These are phyloP conservation scores for Bucorvus abyssinicus DNA, from an alignment of 2,797 vertebrate species.

Conservation along the genomic window DNA sequence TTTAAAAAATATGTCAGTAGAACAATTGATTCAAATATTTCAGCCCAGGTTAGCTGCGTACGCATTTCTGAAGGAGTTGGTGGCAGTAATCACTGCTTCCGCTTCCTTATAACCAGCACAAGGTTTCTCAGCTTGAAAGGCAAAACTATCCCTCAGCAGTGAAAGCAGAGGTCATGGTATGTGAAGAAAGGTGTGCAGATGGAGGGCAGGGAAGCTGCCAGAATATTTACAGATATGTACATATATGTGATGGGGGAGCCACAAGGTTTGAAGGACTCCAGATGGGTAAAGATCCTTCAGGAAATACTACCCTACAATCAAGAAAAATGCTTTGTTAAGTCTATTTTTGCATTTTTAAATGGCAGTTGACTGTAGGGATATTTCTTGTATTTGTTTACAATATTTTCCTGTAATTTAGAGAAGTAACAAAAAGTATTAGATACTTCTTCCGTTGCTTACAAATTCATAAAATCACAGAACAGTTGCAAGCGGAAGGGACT, in stretches of 20 bases:
- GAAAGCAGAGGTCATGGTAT: neutral
- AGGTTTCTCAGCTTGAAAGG: too few relatives aligned
- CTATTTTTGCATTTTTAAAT: neutral
- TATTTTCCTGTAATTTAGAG: neutral
- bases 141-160: too few relatives aligned
- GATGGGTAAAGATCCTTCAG: neutral
- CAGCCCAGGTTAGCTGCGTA: too few relatives aligned
- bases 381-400: neutral
- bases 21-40: too few relatives aligned
- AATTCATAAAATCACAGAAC: neutral
- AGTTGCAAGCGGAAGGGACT: neutral
- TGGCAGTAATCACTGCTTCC: too few relatives aligned
- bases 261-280: neutral
- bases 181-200: neutral
- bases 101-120: too few relatives aligned
- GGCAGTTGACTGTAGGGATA: neutral
- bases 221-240: neutral
- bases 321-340: neutral
- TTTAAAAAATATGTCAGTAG: too few relatives aligned
- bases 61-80: too few relatives aligned
- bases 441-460: neutral
- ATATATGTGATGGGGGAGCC: accelerated
- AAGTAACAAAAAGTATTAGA: neutral
- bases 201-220: neutral
- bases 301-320: neutral